Percentiles rank a stretch among this genome's conserved stretches.
Evolutionary conservation across 2,888 invertebrate species (phyloP).

Genomic region (Eristalis tenax): DNA sequence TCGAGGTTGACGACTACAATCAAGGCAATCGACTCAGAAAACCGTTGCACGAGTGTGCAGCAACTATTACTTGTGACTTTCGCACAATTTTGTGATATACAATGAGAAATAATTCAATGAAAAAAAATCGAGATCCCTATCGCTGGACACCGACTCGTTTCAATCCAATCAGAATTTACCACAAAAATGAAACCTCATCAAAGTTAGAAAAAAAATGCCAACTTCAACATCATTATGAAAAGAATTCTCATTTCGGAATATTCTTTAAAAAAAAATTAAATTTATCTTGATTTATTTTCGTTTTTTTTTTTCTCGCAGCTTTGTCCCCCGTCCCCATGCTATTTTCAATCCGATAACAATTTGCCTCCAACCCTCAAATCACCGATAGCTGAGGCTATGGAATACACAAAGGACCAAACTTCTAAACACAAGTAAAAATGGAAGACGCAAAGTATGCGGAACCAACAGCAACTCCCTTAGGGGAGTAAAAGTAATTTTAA

Average conservation of each 20-base stretch:
- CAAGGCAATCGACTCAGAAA: no score
- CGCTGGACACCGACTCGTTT: no score
- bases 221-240: background rate
- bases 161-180: background rate
- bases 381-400: constrained; percentile 1
- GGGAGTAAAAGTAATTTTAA: constrained; percentile 51
- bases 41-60: no score
- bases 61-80: no score
- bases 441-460: constrained; percentile 14
- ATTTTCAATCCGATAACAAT: constrained; percentile 29
- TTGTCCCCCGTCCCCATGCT: background rate
- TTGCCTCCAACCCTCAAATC: background rate
- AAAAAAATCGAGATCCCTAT: no score
- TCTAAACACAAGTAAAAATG: constrained; percentile 25
- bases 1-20: no score
- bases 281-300: background rate
- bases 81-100: no score
- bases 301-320: background rate
- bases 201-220: background rate
- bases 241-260: background rate
- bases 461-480: constrained; percentile 25
- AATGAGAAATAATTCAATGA: no score
- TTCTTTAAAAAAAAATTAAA: background rate
- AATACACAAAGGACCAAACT: constrained; percentile 22
- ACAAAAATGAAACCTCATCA: background rate